phyloP scores from a whole-genome alignment of 2,888 invertebrate species.

The Trisateles emortualis region DNA sequence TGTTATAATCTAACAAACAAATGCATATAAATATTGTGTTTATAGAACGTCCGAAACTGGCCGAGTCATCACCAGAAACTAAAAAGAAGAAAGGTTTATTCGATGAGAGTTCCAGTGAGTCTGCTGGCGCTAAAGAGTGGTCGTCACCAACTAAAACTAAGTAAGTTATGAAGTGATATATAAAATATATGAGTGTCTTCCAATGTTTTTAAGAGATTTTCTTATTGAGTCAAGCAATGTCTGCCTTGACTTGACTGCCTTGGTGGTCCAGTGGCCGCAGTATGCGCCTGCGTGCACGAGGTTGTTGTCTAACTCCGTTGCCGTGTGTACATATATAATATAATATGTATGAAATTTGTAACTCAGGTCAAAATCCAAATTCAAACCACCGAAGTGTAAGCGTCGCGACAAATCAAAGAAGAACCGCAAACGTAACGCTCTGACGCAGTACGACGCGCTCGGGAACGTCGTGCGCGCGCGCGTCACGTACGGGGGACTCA shows the following conservation, averaged over 20 bases:
- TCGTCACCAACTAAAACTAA: slow-evolving; percentile 49
- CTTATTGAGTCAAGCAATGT: no score
- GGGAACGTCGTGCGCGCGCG: slow-evolving; percentile 74
- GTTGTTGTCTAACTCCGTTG: no score
- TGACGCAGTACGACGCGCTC: slow-evolving; percentile 74
- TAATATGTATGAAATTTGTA: no score
- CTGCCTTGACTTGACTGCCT: no score
- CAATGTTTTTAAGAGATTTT: not conserved
- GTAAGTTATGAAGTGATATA: slow-evolving; percentile 45
- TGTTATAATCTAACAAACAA: no score
- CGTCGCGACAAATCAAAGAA: slow-evolving; percentile 57
- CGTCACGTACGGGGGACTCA: slow-evolving; percentile 87
- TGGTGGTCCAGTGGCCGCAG: no score
- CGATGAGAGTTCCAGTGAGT: slow-evolving; percentile 77
- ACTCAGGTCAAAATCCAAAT: slow-evolving; percentile 58
- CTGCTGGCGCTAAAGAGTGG: slow-evolving; percentile 76
- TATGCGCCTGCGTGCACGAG: no score
- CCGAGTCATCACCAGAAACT: slow-evolving; percentile 79
- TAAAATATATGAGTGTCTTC: not conserved
- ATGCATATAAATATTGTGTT: no score
- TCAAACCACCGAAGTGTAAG: slow-evolving; percentile 43
- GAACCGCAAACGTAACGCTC: slow-evolving; percentile 53
- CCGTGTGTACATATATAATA: no score
- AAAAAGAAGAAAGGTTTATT: slow-evolving; percentile 80
- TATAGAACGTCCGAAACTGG: slow-evolving; percentile 70